phyloP scores from a whole-genome alignment of 2,113 vertebrate species.

The Plecturocebus donacophilus region DNA sequence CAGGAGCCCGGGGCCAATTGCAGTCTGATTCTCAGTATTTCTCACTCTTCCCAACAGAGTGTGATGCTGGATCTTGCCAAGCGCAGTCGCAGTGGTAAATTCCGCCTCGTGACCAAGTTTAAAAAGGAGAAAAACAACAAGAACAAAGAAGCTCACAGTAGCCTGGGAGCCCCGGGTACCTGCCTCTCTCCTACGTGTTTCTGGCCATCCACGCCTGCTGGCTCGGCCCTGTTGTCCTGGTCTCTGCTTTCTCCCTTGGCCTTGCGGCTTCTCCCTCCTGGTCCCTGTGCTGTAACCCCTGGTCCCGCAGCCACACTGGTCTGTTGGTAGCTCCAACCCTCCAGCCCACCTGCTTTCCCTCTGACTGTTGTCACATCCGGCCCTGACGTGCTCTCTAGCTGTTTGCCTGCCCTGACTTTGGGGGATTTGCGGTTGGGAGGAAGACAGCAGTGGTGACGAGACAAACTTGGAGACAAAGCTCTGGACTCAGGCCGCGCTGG shows the following conservation, averaged over 20 bases:
- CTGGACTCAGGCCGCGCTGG: background rate
- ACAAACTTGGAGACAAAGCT: conserved; percentile 46
- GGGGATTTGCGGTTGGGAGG: background rate
- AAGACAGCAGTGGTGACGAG: conserved; percentile 31
- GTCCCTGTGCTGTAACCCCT: background rate
- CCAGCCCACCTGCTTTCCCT: background rate
- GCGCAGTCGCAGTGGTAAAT: conserved; percentile 93
- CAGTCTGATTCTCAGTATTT: background rate
- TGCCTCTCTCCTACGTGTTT: background rate
- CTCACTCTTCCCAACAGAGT: conserved; percentile 81
- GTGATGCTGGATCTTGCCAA: conserved; percentile 92
- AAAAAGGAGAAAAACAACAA: conserved; percentile 98
- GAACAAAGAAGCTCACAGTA: conserved; percentile 91
- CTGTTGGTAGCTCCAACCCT: background rate
- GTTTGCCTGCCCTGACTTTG: background rate
- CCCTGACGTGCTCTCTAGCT: background rate
- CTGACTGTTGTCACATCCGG: background rate
- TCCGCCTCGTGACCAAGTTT: conserved; percentile 98
- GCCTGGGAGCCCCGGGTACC: conserved; percentile 92
- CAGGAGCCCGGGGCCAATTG: background rate
- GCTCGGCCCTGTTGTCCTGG: background rate
- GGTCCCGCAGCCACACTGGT: rapidly evolving
- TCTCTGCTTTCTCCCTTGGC: background rate
- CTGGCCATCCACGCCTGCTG: background rate
- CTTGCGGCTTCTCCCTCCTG: background rate